Evolutionary conservation across 2,888 invertebrate genomes (phyloP).

Genomic region (Anthophora plumipes): DNA sequence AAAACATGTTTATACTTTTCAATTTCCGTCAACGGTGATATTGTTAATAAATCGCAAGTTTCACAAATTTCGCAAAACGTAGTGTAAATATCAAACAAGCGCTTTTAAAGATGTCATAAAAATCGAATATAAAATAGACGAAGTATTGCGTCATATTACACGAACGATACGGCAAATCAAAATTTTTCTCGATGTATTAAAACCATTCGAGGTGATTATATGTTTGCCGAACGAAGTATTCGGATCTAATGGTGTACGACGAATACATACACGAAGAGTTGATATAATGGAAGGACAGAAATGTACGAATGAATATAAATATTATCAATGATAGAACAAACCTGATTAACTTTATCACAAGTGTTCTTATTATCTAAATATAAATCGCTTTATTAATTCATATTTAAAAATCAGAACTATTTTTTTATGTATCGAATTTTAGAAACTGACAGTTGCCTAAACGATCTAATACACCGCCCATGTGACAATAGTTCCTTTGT

Average conservation of each 20-base stretch:
- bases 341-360: constrained; percentile 72
- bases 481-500: constrained; percentile 71
- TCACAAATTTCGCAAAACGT: not conserved
- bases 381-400: constrained; percentile 70
- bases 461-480: constrained; percentile 72
- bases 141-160: not conserved
- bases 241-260: constrained; percentile 44
- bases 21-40: constrained; percentile 5
- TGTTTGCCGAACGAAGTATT: constrained; percentile 17
- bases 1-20: not conserved
- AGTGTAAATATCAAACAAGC: constrained; percentile 3
- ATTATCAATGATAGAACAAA: constrained; percentile 39
- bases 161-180: not conserved
- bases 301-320: not conserved
- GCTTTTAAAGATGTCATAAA: not conserved
- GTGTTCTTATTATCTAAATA: constrained; percentile 72
- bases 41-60: constrained; percentile 10
- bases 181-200: not conserved
- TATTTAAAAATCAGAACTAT: constrained; percentile 75
- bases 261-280: constrained; percentile 32
- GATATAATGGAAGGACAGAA: constrained; percentile 33
- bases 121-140: not conserved
- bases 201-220: constrained; percentile 30
- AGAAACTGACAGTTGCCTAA: constrained; percentile 81
- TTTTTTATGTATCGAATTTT: constrained; percentile 64